A percentile compares a stretch with the other conserved stretches of the same genome.
Conservation (phyloP, 1,140 invertebrate genomes). For the Zaprionus africanus region DNA sequence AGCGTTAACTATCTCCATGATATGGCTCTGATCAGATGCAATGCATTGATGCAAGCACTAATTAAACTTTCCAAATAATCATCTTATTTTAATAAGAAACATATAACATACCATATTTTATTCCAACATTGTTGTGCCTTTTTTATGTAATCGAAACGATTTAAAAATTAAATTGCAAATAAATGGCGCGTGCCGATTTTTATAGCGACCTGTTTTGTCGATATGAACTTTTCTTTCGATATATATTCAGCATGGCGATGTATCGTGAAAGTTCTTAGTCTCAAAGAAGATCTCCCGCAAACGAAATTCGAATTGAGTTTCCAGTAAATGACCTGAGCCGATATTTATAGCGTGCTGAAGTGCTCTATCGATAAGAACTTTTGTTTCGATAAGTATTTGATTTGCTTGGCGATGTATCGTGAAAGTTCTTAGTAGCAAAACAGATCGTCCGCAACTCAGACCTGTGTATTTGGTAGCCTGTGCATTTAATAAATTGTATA, state of each 20-base stretch:
- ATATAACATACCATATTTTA: not conserved
- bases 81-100: not conserved
- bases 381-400: slow-evolving; percentile 7
- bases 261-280: slow-evolving; percentile 38
- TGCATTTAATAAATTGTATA: slow-evolving; percentile 69
- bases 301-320: not conserved
- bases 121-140: not conserved
- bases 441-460: slow-evolving; percentile 39
- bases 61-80: not conserved
- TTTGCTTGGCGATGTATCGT: not conserved
- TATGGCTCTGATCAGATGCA: slow-evolving; percentile 45
- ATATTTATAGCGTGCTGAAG: not conserved
- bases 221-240: slow-evolving; percentile 15
- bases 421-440: slow-evolving; percentile 49
- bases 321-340: not conserved
- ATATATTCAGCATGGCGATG: not conserved
- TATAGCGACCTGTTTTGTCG: not conserved
- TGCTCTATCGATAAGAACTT: slow-evolving; percentile 21
- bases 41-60: slow-evolving; percentile 25
- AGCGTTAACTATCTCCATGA: slow-evolving; percentile 42
- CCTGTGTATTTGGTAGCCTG: slow-evolving; percentile 52
- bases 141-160: not conserved
- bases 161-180: not conserved
- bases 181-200: not conserved
- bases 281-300: slow-evolving; percentile 41